A percentile compares a stretch with the other conserved stretches of the same genome.
Evolutionary conservation across 2,888 invertebrate genomes (phyloP).

Genomic region (Catocala fraxini): DNA sequence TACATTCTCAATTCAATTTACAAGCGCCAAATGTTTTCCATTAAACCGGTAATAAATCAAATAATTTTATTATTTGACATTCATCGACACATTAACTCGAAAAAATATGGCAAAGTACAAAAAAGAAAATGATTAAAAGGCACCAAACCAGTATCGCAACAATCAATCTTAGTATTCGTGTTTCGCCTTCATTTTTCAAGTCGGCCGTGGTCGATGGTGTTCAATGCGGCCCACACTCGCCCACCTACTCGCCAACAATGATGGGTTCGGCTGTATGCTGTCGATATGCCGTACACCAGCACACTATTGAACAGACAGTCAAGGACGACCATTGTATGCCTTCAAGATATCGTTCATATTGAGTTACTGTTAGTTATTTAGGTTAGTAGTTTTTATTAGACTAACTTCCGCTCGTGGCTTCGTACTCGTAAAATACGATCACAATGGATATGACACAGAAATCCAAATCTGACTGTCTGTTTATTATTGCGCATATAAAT

Average conservation of each 20-base stretch:
- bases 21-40: not conserved
- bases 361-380: constrained; percentile 32
- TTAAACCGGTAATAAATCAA: constrained; percentile 13
- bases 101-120: constrained; percentile 35
- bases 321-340: constrained; percentile 48
- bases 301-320: constrained; percentile 54
- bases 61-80: constrained; percentile 21
- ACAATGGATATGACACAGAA: not conserved
- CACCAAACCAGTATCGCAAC: constrained; percentile 41
- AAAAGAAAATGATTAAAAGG: constrained; percentile 49
- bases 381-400: constrained; percentile 30
- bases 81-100: constrained; percentile 34
- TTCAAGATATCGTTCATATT: constrained; percentile 40
- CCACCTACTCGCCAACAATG: constrained; percentile 58
- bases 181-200: constrained; percentile 51
- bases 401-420: constrained; percentile 4
- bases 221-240: constrained; percentile 40
- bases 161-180: constrained; percentile 52
- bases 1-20: too few relatives aligned
- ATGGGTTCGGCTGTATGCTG: constrained; percentile 66
- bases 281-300: constrained; percentile 62
- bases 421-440: not conserved
- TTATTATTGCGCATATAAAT: too few relatives aligned
- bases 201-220: constrained; percentile 34
- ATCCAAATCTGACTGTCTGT: not conserved